Percentiles rank a stretch among this genome's conserved stretches.
phyloP scores from a whole-genome alignment of 2,113 vertebrate species.

The Origma solitaria region DNA sequence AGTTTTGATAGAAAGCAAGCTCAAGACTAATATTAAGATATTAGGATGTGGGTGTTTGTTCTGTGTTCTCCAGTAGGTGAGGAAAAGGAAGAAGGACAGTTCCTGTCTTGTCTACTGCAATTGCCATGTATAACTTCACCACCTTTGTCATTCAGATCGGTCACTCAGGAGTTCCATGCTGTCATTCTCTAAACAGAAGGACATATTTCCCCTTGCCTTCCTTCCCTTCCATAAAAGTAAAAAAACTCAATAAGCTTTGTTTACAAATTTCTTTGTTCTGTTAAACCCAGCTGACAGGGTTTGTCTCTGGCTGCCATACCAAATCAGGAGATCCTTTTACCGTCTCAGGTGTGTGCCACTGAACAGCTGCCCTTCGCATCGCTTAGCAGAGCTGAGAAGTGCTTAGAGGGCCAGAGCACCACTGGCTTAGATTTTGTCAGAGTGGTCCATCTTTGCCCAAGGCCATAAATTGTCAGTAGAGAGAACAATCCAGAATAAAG shows the following conservation, averaged over 20 bases:
- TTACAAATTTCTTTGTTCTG: background rate
- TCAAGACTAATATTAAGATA: background rate
- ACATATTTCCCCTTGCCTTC: background rate
- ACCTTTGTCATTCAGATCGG: background rate
- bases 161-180: rapidly evolving
- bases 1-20: background rate
- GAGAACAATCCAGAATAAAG: background rate
- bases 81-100: background rate
- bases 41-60: background rate
- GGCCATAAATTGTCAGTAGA: background rate
- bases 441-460: background rate
- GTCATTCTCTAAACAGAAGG: background rate
- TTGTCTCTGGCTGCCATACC: background rate
- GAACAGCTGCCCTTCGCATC: background rate
- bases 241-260: background rate
- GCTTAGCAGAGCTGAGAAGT: background rate
- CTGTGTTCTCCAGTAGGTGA: background rate
- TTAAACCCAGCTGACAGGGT: background rate
- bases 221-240: background rate
- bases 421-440: background rate
- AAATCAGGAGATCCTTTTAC: background rate
- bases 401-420: background rate
- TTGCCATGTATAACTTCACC: background rate
- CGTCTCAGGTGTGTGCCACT: background rate
- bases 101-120: background rate